Evolutionary conservation across 2,113 vertebrate species (phyloP).

Genomic region (Phrynosoma blainvillii): DNA sequence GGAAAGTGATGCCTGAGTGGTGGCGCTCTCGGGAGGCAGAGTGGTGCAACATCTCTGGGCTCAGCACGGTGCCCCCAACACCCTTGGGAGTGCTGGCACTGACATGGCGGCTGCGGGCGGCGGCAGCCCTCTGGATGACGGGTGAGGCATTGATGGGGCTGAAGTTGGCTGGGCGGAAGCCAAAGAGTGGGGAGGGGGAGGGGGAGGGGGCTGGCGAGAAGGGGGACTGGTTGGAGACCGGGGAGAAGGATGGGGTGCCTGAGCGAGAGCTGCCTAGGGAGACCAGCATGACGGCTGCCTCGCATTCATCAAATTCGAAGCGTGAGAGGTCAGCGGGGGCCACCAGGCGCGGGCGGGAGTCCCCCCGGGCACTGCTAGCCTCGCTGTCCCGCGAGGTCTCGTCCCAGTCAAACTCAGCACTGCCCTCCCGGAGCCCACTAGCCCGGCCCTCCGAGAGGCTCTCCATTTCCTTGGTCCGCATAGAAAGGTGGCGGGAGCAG

Average conservation of each 20-base stretch:
- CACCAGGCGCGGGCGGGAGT: conserved; percentile 81
- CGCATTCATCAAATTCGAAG: conserved; percentile 93
- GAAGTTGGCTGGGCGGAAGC: conserved; percentile 90
- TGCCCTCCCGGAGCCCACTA: conserved; percentile 68
- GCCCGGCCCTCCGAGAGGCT: conserved; percentile 66
- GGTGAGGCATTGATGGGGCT: conserved; percentile 89
- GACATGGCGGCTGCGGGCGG: conserved; percentile 77
- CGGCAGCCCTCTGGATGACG: conserved; percentile 73
- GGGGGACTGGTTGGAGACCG: conserved; percentile 90
- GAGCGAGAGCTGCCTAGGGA: conserved; percentile 91
- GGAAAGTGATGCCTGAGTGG: conserved; percentile 82
- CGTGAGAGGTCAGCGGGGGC: conserved; percentile 83
- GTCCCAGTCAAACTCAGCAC: conserved; percentile 90
- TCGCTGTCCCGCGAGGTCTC: conserved; percentile 89
- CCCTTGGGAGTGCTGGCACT: conserved; percentile 84
- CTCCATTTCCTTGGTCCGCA: conserved; percentile 94
- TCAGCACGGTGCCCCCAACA: conserved; percentile 55
- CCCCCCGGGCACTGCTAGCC: conserved; percentile 86
- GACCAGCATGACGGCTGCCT: conserved; percentile 92
- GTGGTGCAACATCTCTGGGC: conserved; percentile 69
- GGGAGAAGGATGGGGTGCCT: conserved; percentile 89
- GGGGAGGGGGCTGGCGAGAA: conserved; percentile 91
- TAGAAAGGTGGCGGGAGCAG: conserved; percentile 92
- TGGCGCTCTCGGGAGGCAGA: conserved; percentile 83
- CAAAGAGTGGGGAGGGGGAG: conserved; percentile 89